A percentile compares a stretch with the other conserved stretches of the same genome.
phyloP scores from a whole-genome alignment of 2,797 vertebrate species.

The Esox masquinongy region DNA sequence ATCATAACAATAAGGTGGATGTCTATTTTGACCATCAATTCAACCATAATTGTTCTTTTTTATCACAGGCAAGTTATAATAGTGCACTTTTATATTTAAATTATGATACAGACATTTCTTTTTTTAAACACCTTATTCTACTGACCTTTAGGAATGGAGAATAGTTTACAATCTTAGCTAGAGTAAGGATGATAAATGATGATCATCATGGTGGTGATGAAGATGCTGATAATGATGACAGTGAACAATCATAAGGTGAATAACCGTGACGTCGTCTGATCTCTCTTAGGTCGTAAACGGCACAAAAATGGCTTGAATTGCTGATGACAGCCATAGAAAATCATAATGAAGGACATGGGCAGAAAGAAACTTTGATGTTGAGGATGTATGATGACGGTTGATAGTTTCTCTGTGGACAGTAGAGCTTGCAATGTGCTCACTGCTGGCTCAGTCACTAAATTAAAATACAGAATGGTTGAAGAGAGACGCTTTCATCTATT shows the following conservation, averaged over 20 bases:
- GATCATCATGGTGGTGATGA: conserved; percentile 51
- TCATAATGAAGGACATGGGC: conserved; percentile 48
- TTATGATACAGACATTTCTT: conserved; percentile 81
- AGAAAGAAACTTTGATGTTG: conserved; percentile 45
- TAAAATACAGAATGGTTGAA: not conserved
- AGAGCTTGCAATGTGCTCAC: not conserved
- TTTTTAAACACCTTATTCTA: conserved; percentile 78
- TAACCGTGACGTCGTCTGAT: conserved; percentile 60
- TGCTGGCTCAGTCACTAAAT: not conserved
- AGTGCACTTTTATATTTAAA: conserved; percentile 84
- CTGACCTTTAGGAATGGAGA: conserved; percentile 77
- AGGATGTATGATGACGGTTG: not conserved
- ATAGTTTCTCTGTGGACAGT: not conserved
- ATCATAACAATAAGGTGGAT: conserved; percentile 79
- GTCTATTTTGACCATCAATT: conserved; percentile 79
- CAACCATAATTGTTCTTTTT: conserved; percentile 75
- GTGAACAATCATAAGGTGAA: conserved; percentile 65
- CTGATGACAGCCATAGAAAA: conserved; percentile 42
- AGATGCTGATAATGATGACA: conserved; percentile 25
- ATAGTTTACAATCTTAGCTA: conserved; percentile 82
- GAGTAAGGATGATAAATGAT: conserved; percentile 68
- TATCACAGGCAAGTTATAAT: conserved; percentile 83
- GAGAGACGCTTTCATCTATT: not conserved
- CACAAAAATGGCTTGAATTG: conserved; percentile 3
- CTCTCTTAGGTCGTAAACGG: conserved; percentile 43